Base-by-base conservation (phyloP, 2,888 invertebrate species). In the Phaonia tiefii region DNA sequence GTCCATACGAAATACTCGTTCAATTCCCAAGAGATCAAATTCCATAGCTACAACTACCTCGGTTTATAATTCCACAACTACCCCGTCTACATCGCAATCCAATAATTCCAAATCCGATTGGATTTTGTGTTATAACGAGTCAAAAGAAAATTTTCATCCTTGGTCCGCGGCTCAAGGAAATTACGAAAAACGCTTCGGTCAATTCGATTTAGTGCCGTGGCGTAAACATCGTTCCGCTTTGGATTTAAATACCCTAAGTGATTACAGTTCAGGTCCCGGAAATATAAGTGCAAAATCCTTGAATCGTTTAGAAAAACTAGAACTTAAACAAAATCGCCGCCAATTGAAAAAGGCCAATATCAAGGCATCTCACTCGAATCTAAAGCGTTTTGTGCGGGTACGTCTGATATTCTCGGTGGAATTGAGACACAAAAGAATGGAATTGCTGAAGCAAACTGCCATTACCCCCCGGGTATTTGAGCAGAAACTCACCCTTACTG, bases 331-430 rank as follows among this genome's bases (percentile, higher is more conserved):
- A 76, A 89, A 89, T 79, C 88, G 87, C 0, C 87, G 90, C 0
- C 85, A 86, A 0, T 75, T 92, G 54, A 93, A 92, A 83, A 87
- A 86, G 0, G 85, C 86, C 4, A 46, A 83, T 31, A 22, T 58
- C 15, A 83, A 85, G 5, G 83, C 86, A 26, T 84, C 86, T 11
- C 86, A 86, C 22, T 86, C 86, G 72, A 86, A 85, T 1, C 78
- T 84, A 31, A 80, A 86, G 10, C 91, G 93, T 25, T 93, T 94
- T 86, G 93, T 95, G 25, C 91, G 93, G 75, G 93, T 95, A 20
- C 91, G 94, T 15, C 93, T 95, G 63, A 94, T 95, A 92, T 90
- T 95, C 85, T 94, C 94, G 11, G 89, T 95, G 80, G 91, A 94
- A 78, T 92, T 94, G 91, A 92, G 93, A 2, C 89, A 90, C 84